These are phyloP conservation scores for Anthoptus insignis DNA, from an alignment of 2,888 invertebrate species.

Conservation along the genomic window DNA sequence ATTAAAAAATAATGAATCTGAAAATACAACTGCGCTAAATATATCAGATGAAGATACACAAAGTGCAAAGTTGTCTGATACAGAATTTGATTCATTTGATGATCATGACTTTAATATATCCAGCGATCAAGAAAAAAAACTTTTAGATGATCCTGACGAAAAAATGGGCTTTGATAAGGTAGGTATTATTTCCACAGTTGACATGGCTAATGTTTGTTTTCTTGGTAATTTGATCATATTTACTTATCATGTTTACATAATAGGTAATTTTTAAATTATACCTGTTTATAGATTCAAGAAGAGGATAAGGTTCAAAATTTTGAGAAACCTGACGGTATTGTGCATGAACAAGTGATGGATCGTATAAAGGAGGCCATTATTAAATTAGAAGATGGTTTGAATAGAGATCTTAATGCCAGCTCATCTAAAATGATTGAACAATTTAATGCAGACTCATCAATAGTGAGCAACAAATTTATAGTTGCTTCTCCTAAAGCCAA, in stretches of 20 bases:
- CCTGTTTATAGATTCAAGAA: slow-evolving; percentile 61
- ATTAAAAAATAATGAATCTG: slow-evolving; percentile 41
- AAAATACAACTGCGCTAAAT: background rate
- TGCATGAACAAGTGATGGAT: slow-evolving; percentile 72
- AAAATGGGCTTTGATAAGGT: slow-evolving; percentile 59
- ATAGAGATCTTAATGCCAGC: slow-evolving; percentile 53
- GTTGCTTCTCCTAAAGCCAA: background rate
- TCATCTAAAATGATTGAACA: slow-evolving; percentile 53
- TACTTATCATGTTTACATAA: too few species aligned
- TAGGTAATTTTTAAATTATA: background rate
- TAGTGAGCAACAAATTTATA: background rate
- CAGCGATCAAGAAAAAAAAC: slow-evolving; percentile 34
- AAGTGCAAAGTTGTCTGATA: slow-evolving; percentile 21
- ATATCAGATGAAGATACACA: slow-evolving; percentile 22
- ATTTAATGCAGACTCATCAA: slow-evolving; percentile 10
- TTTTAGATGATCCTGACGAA: slow-evolving; percentile 51
- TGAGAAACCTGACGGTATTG: slow-evolving; percentile 65
- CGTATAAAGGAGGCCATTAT: slow-evolving; percentile 77
- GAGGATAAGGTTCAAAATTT: slow-evolving; percentile 75
- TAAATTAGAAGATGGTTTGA: slow-evolving; percentile 73
- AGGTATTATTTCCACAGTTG: slow-evolving; percentile 45
- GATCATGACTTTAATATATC: slow-evolving; percentile 10
- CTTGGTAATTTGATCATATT: too few species aligned
- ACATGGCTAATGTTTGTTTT: too few species aligned
- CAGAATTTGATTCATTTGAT: slow-evolving; percentile 20